phyloP scores from a whole-genome alignment of 2,888 invertebrate species.

The Acheta domesticus region DNA sequence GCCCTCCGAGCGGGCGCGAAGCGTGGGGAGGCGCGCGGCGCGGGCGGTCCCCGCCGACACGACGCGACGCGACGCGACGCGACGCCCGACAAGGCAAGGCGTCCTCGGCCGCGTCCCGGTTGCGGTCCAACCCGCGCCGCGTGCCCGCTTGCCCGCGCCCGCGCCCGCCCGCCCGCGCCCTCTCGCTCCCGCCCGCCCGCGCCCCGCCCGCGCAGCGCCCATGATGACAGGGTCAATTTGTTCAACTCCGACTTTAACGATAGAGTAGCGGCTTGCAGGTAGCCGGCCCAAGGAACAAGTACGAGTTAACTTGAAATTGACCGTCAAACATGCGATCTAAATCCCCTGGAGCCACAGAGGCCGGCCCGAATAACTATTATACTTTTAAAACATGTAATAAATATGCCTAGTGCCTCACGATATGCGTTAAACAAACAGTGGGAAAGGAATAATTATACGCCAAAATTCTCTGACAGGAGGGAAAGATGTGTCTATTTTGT shows the following conservation, averaged over 20 bases:
- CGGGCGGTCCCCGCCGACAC: no score
- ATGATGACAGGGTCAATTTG: constrained; percentile 9
- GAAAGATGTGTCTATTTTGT: no score
- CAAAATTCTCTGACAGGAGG: no score
- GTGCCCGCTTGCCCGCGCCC: background rate
- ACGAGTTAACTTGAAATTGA: background rate
- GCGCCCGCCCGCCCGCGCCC: no score
- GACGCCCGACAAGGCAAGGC: no score
- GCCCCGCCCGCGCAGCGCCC: background rate
- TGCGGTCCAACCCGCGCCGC: no score
- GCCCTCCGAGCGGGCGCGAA: background rate
- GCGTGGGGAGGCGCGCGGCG: background rate
- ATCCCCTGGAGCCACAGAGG: constrained; percentile 4
- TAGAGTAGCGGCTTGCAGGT: constrained; percentile 9
- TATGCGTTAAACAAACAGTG: no score
- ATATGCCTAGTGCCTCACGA: no score
- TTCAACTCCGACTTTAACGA: background rate
- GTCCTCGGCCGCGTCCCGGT: no score
- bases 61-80: no score
- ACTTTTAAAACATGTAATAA: no score
- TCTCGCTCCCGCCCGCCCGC: background rate
- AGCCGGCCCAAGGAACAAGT: background rate
- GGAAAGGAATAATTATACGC: no score
- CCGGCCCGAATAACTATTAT: background rate
- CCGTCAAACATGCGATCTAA: constrained; percentile 1